Conservation (phyloP, 1,140 invertebrate species). For the Drosophila pseudoananassae region DNA sequence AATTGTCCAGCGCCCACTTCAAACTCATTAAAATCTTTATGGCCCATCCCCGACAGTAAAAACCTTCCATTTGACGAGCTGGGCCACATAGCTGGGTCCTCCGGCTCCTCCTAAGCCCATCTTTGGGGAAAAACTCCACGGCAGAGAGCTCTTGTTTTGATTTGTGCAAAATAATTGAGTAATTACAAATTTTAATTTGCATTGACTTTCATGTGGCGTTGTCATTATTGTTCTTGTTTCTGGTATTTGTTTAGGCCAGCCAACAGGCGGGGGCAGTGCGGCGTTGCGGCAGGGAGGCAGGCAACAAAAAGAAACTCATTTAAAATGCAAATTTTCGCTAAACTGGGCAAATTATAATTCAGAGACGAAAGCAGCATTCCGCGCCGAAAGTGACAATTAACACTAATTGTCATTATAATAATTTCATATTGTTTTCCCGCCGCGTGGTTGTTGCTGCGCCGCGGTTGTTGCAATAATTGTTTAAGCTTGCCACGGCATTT, state of each 20-base stretch:
- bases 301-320: slow-evolving; percentile 59
- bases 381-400: slow-evolving; percentile 77
- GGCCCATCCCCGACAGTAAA: slow-evolving; percentile 44
- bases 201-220: slow-evolving; percentile 61
- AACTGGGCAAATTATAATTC: slow-evolving; percentile 63
- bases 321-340: slow-evolving; percentile 73
- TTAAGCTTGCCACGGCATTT: slow-evolving; percentile 74
- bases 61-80: slow-evolving; percentile 4
- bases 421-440: slow-evolving; percentile 71
- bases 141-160: slow-evolving; percentile 49
- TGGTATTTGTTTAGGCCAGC: slow-evolving; percentile 54
- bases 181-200: slow-evolving; percentile 71
- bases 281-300: too few species aligned
- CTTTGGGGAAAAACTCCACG: too few species aligned
- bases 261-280: slow-evolving; percentile 1
- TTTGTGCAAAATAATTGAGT: slow-evolving; percentile 75
- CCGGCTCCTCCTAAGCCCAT: too few species aligned
- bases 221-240: slow-evolving; percentile 17
- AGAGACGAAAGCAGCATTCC: slow-evolving; percentile 51
- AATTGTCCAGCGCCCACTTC: slow-evolving; percentile 53
- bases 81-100: too few species aligned
- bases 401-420: slow-evolving; percentile 82
- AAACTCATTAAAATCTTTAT: slow-evolving; percentile 66
- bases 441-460: slow-evolving; percentile 5
- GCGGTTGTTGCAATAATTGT: slow-evolving; percentile 65